A percentile compares a stretch with the other conserved stretches of the same genome.
Evolutionary conservation across 2,113 vertebrate genomes (phyloP).

Genomic region (Ceyx margarethae): DNA sequence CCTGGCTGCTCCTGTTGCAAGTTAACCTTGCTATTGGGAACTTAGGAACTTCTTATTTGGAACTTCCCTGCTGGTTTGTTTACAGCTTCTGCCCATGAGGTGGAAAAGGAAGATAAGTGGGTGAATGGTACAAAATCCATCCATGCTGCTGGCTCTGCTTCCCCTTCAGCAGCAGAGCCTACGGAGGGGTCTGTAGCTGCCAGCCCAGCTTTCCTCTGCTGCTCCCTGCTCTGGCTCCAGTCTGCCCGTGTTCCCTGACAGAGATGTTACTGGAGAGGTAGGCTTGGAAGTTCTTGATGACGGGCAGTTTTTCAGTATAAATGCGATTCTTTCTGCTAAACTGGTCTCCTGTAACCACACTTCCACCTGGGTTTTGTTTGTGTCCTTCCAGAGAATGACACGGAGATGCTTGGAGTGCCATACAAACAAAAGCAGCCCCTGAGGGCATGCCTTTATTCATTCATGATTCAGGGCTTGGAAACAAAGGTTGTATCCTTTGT

Average conservation of each 20-base stretch:
- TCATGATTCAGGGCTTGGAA: conserved; percentile 12
- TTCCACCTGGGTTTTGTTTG: neutral
- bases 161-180: neutral
- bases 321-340: neutral
- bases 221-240: neutral
- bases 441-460: neutral
- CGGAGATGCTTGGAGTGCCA: neutral
- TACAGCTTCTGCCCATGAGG: rapidly evolving
- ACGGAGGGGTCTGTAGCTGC: neutral
- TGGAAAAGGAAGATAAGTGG: neutral
- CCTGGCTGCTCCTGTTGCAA: neutral
- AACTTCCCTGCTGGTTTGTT: neutral
- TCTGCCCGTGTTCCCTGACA: neutral
- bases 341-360: neutral
- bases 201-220: neutral
- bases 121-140: neutral
- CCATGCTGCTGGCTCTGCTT: neutral
- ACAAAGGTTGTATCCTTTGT: conserved; percentile 31
- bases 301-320: neutral
- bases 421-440: neutral
- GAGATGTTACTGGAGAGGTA: neutral
- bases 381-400: neutral
- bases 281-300: neutral
- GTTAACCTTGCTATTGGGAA: neutral
- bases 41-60: no score